phyloP scores from a whole-genome alignment of 2,888 invertebrate species.

The Eristalis tenax region DNA sequence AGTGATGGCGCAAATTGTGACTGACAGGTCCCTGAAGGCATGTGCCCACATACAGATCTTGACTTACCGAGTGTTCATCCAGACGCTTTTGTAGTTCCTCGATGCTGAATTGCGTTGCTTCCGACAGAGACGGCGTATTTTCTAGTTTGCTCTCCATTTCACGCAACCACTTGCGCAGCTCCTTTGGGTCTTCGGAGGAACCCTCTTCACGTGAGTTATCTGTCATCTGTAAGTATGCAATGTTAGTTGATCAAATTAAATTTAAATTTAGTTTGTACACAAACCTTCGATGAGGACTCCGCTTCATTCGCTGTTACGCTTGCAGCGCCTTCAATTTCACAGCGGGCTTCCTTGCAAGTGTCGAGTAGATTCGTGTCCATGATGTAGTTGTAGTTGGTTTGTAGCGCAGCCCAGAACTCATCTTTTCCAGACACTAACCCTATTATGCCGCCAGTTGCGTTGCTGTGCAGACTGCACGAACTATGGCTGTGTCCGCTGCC shows the following conservation, averaged over 20 bases:
- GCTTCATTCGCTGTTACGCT: conserved; percentile 74
- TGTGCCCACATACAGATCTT: neutral
- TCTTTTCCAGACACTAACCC: conserved; percentile 84
- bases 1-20: neutral
- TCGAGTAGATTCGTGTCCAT: conserved; percentile 97
- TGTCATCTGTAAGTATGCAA: conserved; percentile 76
- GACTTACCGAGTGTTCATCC: conserved; percentile 91
- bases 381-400: conserved; percentile 95
- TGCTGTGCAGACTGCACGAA: conserved; percentile 83
- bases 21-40: neutral
- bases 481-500: conserved; percentile 87
- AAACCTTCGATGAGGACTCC: conserved; percentile 77
- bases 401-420: conserved; percentile 95
- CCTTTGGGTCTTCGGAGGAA: conserved; percentile 79
- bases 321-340: conserved; percentile 79
- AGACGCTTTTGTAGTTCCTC: conserved; percentile 89
- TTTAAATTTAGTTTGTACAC: conserved; percentile 4
- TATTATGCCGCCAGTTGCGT: conserved; percentile 77
- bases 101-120: conserved; percentile 87
- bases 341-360: conserved; percentile 87
- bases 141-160: conserved; percentile 90
- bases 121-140: conserved; percentile 87
- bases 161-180: conserved; percentile 92
- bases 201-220: conserved; percentile 77
- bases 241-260: conserved; percentile 9